Evolutionary conservation across 2,113 vertebrate species (phyloP), one percentile per base, ranked within the genome.

Genomic region (Andinoacara biseriatus): DNA sequence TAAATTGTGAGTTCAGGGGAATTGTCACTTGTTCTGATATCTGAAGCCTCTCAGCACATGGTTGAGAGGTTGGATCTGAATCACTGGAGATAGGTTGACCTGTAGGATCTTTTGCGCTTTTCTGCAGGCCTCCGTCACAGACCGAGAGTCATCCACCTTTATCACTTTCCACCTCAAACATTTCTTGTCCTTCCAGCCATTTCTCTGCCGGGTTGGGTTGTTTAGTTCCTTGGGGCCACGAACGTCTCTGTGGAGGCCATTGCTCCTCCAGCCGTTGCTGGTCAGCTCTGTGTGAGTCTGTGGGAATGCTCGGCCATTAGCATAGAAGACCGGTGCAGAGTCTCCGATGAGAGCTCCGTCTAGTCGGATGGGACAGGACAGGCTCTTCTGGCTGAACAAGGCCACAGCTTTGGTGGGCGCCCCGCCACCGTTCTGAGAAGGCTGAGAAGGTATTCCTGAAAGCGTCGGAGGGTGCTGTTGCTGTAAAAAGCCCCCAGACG

Each of bases 381-480:
- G 82, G 84, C 57, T 93, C 89, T 91, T 93, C 88, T 93, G 94
- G 75, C 92, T 94, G 80, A 93, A 93, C 92, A 95, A 91, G 90
- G 94, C 94, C 90, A 95, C 94, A 2, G 93, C 92, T 91, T 81
- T 90, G 86, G 92, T 87, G 78, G 93, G 78, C 0, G 78, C 81
- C 76, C 80, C 89, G 1, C 84, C 91, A 81, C 90, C 90, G 1
- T 93, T 93, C 75, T 93, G 93, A 58, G 91, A 94, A 90, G 93
- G 93, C 90, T 92, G 93, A 57, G 54, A 91, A 61, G 94, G 94
- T 91, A 95, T 93, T 90, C 94, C 94, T 89, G 94, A 94, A 84
- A 92, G 91, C 24, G 29, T 58, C 35, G 83, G 89, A 33, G 86
- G 91, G 54, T 79, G 77, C 78, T 81, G 89, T 10, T 82, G 88